Base-by-base conservation (phyloP, 2,113 vertebrate genomes). In the Alaudala cheleensis region DNA sequence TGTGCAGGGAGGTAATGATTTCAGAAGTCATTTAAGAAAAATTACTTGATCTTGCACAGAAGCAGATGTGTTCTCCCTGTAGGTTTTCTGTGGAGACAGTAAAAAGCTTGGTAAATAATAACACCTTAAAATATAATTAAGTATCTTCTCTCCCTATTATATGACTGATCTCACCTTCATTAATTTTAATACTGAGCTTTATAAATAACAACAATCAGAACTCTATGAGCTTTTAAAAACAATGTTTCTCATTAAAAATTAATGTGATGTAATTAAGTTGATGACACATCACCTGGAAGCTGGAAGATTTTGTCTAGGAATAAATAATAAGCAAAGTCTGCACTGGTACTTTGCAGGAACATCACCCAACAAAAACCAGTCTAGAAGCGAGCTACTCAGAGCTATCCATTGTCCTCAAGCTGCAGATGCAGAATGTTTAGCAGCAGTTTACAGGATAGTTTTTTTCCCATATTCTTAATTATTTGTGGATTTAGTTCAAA, bases 401-500 rank as follows among this genome's bases (percentile, higher is more conserved):
- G 85, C 88, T 81, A 76, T 39, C 76, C 80, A 88, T 13, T 84
- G 80, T 95, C 74, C 85, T 83, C 80, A 87, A 69, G 62, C 70
- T 94, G 86, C 93, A 96, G 90, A 77, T 81, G 58, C 74, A 83
- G 71, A 53, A 65, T 45, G 49, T 40, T 93, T 34, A 76, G 22
- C 64, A 64, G 14, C 21, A 64, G 47, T 29, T 47, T 53, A 62
- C 37, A 39, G 58, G 19, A 58, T 13, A 56, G 42, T 12, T 69
- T 77, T 77, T 88, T 34, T 20, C 31, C 57, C 37, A 17, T 71
- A 11, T 51, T 53, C n/a, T 74, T 88, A 86, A 76, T 86, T 81
- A 74, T 93, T 94, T 95, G 45, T 61, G 81, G 44, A 6, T 94
- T 95, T 88, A 81, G 14, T 67, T 97, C 89, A 73, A 96, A 95